Conservation (phyloP, 2,797 vertebrate species). For the Brotula barbata region DNA sequence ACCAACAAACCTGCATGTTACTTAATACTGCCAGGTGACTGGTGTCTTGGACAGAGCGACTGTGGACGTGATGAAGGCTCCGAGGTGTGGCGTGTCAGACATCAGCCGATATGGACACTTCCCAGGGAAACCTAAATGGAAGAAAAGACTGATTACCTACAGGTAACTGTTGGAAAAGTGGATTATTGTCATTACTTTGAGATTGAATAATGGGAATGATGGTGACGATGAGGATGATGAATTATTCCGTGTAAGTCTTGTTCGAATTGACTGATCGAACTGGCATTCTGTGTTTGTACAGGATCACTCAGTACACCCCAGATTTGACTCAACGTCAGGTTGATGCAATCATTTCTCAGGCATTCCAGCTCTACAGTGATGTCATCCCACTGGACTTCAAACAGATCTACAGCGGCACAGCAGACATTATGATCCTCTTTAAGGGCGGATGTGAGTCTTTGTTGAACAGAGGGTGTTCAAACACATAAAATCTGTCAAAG, state of each 20-base stretch:
- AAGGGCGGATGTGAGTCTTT: conserved; percentile 62
- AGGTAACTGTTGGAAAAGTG: conserved; percentile 61
- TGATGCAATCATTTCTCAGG: conserved; percentile 64
- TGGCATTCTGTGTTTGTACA: conserved; percentile 35
- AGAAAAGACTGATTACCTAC: conserved; percentile 79
- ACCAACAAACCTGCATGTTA: background rate
- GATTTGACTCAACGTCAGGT: conserved; percentile 50
- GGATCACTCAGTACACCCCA: conserved; percentile 63
- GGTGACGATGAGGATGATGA: background rate
- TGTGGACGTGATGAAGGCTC: conserved; percentile 68
- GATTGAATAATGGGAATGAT: background rate
- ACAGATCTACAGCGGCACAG: conserved; percentile 64
- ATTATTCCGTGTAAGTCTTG: no score
- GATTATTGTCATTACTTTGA: background rate
- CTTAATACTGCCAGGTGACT: conserved; percentile 72
- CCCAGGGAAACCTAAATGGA: conserved; percentile 69
- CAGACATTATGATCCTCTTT: conserved; percentile 79
- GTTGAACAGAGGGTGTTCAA: background rate
- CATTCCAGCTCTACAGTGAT: conserved; percentile 77
- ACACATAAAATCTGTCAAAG: background rate
- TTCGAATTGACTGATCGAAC: background rate
- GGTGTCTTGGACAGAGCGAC: conserved; percentile 73
- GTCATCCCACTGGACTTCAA: conserved; percentile 74
- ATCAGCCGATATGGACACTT: conserved; percentile 59
- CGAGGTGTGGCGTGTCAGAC: conserved; percentile 84